phyloP scores from a whole-genome alignment of 2,113 vertebrate genomes.

The Xenopus tropicalis region DNA sequence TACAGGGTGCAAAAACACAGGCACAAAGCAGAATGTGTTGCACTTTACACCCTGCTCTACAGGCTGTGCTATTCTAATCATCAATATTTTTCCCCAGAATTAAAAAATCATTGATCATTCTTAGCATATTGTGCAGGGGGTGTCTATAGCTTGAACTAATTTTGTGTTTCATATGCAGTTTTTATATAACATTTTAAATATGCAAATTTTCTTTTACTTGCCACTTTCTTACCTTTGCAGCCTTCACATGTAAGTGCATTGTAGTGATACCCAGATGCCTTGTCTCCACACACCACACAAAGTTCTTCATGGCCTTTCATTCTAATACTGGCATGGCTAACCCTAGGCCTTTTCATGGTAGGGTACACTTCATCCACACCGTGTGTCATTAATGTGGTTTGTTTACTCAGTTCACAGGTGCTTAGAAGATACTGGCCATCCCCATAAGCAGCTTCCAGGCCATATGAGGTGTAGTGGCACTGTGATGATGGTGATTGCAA shows the following conservation, averaged over 20 bases:
- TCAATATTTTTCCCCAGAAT: too few relatives aligned
- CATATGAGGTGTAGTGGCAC: conserved; percentile 63
- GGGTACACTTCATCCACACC: conserved; percentile 49
- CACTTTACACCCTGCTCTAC: too few relatives aligned
- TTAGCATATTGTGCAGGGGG: too few relatives aligned
- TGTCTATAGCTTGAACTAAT: too few relatives aligned
- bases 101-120: too few relatives aligned
- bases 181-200: too few relatives aligned
- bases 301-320: conserved; percentile 83
- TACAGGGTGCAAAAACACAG: too few relatives aligned
- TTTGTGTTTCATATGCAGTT: too few relatives aligned
- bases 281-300: conserved; percentile 90
- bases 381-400: conserved; percentile 54
- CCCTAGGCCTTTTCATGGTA: conserved; percentile 66
- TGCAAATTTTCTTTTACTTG: too few relatives aligned
- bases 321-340: conserved; percentile 63
- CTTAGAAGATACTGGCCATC: conserved; percentile 54
- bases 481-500: conserved; percentile 68
- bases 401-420: conserved; percentile 61
- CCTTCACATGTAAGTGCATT: conserved; percentile 93
- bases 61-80: too few relatives aligned
- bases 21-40: too few relatives aligned
- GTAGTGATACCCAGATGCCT: conserved; percentile 92
- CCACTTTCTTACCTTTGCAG: conserved; percentile 78
- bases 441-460: conserved; percentile 64